A percentile compares a stretch with the other conserved stretches of the same genome.
phyloP scores from a whole-genome alignment of 1,140 invertebrate genomes.

The Sycophaga agraensis region DNA sequence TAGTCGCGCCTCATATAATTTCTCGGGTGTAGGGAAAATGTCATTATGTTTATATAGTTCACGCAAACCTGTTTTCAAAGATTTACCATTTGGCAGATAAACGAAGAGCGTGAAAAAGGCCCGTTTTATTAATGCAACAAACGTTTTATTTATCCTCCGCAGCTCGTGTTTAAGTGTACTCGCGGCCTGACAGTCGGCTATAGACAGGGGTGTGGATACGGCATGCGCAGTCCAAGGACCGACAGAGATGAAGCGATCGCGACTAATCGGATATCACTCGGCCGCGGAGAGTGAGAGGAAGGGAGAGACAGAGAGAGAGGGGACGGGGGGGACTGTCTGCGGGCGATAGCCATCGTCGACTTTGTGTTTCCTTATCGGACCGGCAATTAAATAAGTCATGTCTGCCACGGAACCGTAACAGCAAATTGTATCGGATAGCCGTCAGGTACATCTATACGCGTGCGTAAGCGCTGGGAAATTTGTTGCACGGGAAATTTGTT shows the following conservation, averaged over 20 bases:
- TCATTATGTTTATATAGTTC: background rate
- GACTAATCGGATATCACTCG: conserved; percentile 10
- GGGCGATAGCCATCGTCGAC: conserved; percentile 19
- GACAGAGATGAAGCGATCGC: conserved; percentile 2
- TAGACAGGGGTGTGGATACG: background rate
- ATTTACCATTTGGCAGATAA: conserved; percentile 18
- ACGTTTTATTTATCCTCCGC: conserved; percentile 17
- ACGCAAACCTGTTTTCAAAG: conserved; percentile 6
- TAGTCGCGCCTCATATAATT: conserved; percentile 5
- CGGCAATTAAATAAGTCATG: conserved; percentile 28
- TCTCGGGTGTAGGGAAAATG: background rate
- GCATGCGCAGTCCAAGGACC: no score
- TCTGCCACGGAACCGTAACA: conserved; percentile 7
- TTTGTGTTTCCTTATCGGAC: conserved; percentile 24
- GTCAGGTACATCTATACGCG: background rate
- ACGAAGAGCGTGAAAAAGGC: background rate
- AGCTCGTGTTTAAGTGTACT: background rate
- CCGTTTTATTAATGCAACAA: conserved; percentile 16
- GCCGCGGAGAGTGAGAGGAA: background rate
- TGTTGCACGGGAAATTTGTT: conserved; percentile 3
- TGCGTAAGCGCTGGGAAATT: background rate
- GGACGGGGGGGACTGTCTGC: background rate
- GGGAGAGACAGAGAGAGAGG: background rate
- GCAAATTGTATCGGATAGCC: conserved; percentile 17
- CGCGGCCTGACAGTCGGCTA: background rate